phyloP scores from a whole-genome alignment of 2,113 vertebrate species.

The Phaethornis superciliosus region DNA sequence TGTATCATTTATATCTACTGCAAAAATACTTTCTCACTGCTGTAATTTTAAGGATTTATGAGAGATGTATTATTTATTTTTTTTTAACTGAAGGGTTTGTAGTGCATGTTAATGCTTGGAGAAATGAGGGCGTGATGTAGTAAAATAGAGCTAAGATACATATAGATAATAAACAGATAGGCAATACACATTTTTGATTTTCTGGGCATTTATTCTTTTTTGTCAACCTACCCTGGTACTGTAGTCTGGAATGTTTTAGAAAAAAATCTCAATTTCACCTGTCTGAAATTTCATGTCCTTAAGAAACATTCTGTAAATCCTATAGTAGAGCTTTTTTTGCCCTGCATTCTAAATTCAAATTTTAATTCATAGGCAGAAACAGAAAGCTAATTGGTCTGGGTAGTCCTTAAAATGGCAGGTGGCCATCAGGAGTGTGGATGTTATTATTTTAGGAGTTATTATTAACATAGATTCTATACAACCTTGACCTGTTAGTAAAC shows the following conservation, averaged over 20 bases:
- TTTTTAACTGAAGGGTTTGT: neutral
- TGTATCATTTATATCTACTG: neutral
- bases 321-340: neutral
- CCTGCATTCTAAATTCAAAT: neutral
- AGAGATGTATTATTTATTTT: neutral
- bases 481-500: neutral
- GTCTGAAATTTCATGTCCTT: neutral
- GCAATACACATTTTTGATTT: neutral
- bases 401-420: neutral
- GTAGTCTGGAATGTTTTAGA: neutral
- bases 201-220: neutral
- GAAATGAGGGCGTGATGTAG: neutral
- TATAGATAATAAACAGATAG: neutral
- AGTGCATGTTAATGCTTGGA: neutral
- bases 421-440: too few species aligned
- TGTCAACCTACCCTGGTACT: neutral
- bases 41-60: conserved; percentile 56
- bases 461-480: neutral
- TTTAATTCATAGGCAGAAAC: neutral
- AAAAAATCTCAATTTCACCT: neutral
- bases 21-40: neutral
- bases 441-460: neutral
- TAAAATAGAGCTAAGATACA: neutral
- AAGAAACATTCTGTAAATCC: neutral
- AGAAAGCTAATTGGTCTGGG: neutral